phyloP scores from a whole-genome alignment of 1,140 invertebrate species.

The Bombus balteatus region DNA sequence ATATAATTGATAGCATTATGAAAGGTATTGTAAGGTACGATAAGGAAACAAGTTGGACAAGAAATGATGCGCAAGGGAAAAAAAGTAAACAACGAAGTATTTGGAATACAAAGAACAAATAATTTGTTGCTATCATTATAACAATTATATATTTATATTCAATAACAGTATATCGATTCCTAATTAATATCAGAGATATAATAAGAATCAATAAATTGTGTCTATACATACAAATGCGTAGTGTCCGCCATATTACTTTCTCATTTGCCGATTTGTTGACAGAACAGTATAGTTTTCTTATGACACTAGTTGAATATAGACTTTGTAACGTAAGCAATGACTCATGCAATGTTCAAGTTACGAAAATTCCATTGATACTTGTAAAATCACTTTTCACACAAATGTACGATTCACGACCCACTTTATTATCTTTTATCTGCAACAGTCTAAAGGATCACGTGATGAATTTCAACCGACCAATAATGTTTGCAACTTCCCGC shows the following conservation, averaged over 20 bases:
- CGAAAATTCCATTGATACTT: background rate
- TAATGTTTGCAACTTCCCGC: background rate
- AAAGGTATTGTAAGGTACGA: background rate
- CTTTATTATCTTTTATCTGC: constrained; percentile 15
- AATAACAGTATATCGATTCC: background rate
- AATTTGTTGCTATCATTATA: background rate
- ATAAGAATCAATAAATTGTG: background rate
- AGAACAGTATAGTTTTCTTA: background rate
- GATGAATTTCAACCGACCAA: constrained; percentile 2
- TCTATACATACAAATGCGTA: constrained; percentile 28
- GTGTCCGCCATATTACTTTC: constrained; percentile 10
- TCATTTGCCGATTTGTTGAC: background rate
- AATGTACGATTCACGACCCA: background rate
- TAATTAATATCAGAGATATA: background rate
- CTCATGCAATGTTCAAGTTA: background rate
- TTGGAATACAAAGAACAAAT: background rate
- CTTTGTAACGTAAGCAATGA: background rate
- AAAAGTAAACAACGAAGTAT: background rate
- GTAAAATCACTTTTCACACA: background rate
- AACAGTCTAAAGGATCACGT: background rate
- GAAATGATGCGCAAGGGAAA: background rate
- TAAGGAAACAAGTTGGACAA: background rate
- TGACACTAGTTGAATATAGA: too few species aligned
- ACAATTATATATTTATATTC: background rate
- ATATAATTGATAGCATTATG: background rate